Evolutionary conservation across 1,140 invertebrate genomes (phyloP).

Genomic region (honey bee (Apis mellifera)): Amel_HAv3.1 CM009938.2:18001-18500

Average conservation of each 20-base stretch:
- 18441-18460: constrained; percentile 47
- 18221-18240: background rate
- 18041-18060: background rate
- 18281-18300: background rate
- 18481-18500: constrained; percentile 21
- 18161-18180: too few relatives aligned
- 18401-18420: background rate
- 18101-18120: background rate
- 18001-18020: constrained; percentile 63
- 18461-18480: constrained; percentile 27
- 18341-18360: constrained; percentile 39
- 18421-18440: constrained; percentile 31
- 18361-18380: constrained; percentile 14
- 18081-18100: background rate
- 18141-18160: too few relatives aligned
- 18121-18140: background rate
- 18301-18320: background rate
- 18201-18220: background rate
- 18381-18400: constrained; percentile 32
- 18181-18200: too few relatives aligned
- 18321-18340: constrained; percentile 35
- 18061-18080: background rate
- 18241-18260: constrained; percentile 22
- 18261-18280: background rate
- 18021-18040: background rate